Evolutionary conservation across 2,888 invertebrate genomes (phyloP).

Genomic region (Amblyteles armatorius): DNA sequence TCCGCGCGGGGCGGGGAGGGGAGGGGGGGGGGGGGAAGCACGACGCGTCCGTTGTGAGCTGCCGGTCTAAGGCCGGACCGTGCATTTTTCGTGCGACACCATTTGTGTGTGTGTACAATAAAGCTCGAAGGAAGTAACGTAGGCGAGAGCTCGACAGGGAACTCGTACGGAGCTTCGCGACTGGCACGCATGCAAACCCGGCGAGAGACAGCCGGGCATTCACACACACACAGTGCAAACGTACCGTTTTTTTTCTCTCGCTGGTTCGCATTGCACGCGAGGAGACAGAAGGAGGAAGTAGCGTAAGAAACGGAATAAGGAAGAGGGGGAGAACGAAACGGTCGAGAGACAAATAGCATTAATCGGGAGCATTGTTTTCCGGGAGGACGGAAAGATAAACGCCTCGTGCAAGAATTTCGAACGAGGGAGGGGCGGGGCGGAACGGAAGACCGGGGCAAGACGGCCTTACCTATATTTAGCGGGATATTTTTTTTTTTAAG

Average conservation of each 20-base stretch:
- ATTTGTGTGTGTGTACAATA: background rate
- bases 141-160: background rate
- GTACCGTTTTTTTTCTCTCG: slow-evolving; percentile 53
- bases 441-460: too few species aligned
- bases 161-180: background rate
- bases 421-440: background rate
- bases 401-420: slow-evolving; percentile 15
- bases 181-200: background rate
- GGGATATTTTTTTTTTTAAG: too few species aligned
- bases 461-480: too few species aligned
- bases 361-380: slow-evolving; percentile 32
- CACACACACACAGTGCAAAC: slow-evolving; percentile 6
- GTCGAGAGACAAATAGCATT: background rate
- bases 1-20: background rate
- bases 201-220: background rate
- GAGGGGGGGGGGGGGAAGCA: background rate
- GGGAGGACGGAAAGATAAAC: background rate
- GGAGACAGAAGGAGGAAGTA: slow-evolving; percentile 57
- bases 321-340: slow-evolving; percentile 27
- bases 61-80: background rate
- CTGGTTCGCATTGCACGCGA: slow-evolving; percentile 3
- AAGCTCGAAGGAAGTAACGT: background rate
- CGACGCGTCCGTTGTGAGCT: slow-evolving; percentile 16
- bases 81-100: slow-evolving; percentile 4
- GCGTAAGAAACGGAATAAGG: slow-evolving; percentile 24